Evolutionary conservation across 2,113 vertebrate genomes (phyloP).

Genomic region (Montifringilla adamsi): DNA sequence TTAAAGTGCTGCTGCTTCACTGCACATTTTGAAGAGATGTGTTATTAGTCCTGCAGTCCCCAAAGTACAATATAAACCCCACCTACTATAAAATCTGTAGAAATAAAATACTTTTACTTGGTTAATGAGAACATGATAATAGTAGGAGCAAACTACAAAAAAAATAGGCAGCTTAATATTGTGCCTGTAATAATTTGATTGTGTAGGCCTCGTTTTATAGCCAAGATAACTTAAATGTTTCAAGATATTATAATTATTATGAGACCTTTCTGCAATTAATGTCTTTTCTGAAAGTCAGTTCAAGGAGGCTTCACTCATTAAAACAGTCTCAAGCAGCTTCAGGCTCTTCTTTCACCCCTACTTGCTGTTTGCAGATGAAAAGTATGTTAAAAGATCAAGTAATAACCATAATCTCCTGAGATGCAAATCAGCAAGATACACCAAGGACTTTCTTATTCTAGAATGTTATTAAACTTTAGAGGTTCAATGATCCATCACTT

Average conservation of each 20-base stretch:
- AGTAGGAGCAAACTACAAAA: slow-evolving; percentile 15
- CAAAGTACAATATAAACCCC: background rate
- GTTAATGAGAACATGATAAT: slow-evolving; percentile 34
- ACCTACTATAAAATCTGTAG: slow-evolving; percentile 10
- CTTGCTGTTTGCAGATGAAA: slow-evolving; percentile 17
- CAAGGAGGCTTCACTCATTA: slow-evolving; percentile 64
- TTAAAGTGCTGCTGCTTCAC: background rate
- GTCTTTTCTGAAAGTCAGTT: slow-evolving; percentile 59
- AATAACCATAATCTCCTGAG: background rate
- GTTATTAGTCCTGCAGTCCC: background rate
- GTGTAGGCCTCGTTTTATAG: background rate
- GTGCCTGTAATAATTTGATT: slow-evolving; percentile 3
- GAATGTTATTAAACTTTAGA: background rate
- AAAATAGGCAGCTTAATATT: slow-evolving; percentile 12
- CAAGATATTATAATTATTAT: slow-evolving; percentile 33
- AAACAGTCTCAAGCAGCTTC: slow-evolving; percentile 36
- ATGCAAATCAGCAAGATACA: slow-evolving; percentile 13
- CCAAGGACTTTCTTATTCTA: background rate
- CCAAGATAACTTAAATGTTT: slow-evolving; percentile 38
- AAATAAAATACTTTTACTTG: slow-evolving; percentile 32
- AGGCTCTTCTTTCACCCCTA: slow-evolving; percentile 11
- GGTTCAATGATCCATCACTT: background rate
- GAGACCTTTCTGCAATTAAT: slow-evolving; percentile 54
- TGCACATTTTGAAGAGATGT: background rate
- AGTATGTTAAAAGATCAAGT: slow-evolving; percentile 1